These are phyloP conservation scores for Acipenser oxyrinchus DNA, from an alignment of 2,797 vertebrate species.

Conservation along the genomic window DNA sequence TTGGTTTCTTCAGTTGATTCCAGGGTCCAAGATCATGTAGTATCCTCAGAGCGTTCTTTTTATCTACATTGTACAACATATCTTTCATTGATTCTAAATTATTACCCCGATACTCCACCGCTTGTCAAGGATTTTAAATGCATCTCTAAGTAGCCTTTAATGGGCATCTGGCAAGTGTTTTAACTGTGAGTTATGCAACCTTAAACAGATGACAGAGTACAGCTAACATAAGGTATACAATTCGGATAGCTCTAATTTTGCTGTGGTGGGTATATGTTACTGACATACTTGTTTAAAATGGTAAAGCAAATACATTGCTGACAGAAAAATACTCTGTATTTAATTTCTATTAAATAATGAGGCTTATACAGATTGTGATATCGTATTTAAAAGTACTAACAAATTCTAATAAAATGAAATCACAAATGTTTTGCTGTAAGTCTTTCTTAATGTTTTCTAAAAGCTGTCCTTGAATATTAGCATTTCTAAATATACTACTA, in stretches of 20 bases:
- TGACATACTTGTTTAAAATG: background rate
- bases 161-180: background rate
- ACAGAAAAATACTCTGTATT: constrained; percentile 1
- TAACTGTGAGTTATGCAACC: constrained; percentile 1
- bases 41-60: too few species aligned
- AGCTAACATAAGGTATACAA: background rate
- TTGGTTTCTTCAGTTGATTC: too few species aligned
- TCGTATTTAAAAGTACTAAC: too few species aligned
- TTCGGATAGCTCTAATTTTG: background rate
- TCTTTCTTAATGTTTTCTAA: too few species aligned
- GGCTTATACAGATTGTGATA: background rate
- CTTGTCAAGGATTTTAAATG: background rate
- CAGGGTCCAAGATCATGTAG: too few species aligned
- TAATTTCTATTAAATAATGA: constrained; percentile 5
- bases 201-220: background rate
- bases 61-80: too few species aligned
- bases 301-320: background rate
- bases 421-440: too few species aligned
- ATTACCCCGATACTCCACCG: background rate
- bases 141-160: constrained; percentile 4
- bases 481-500: too few species aligned
- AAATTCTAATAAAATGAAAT: too few species aligned
- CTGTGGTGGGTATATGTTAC: too few species aligned
- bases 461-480: too few species aligned
- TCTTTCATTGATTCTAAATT: too few species aligned